Evolutionary conservation across 2,113 vertebrate species (phyloP), one percentile per base, ranked within the genome.

Genomic region (Microcebus tavaratra): DNA sequence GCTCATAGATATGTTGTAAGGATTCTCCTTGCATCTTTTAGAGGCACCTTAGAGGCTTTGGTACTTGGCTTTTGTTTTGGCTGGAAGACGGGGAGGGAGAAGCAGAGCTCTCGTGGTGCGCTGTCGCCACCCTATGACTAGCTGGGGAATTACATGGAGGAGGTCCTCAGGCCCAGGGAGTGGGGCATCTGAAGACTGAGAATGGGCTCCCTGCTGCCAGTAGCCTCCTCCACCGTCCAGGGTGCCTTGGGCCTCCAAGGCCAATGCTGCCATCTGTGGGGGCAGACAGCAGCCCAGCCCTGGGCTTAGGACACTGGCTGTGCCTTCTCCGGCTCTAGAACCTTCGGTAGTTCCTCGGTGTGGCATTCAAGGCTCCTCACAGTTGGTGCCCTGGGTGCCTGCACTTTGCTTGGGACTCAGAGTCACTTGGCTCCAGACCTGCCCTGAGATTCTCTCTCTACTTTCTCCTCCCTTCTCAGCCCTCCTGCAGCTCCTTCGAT

Each of bases 71-170:
- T 23, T 88, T 48, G 72, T 96, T 96, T 70, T 23, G 59, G 57
- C 23, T 50, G 36, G 48, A 59, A 48, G 82, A 39, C 15, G 36
- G 10, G 15, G 76, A 17, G 5, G 29, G 36, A 9, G 48, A 68
- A 55, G 55, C 67, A n/a, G 25, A 42, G 48, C 57, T 87, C 88
- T 87, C 13, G 7, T 78, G 80, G 34, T 78, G 8, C 27, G 53
- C 42, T 88, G 27, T 65, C 34, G 82, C 96, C 96, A 61, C 94
- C 39, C 0, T 89, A 73, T 95, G 97, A 53, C n/a, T 2, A 48
- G 1, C 36, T 39, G n/a, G 31, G 42, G 42, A 89, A 93, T 95
- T 95, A 94, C 85, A 79, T 2, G 17, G 61, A 65, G n/a, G 31
- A 48, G 11, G 23, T 21, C 36, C 27, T 63, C 36, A 27, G 29